A percentile compares a stretch with the other conserved stretches of the same genome.
Conservation (phyloP, 2,797 vertebrate species). For the Rhinogobio ventralis region DNA sequence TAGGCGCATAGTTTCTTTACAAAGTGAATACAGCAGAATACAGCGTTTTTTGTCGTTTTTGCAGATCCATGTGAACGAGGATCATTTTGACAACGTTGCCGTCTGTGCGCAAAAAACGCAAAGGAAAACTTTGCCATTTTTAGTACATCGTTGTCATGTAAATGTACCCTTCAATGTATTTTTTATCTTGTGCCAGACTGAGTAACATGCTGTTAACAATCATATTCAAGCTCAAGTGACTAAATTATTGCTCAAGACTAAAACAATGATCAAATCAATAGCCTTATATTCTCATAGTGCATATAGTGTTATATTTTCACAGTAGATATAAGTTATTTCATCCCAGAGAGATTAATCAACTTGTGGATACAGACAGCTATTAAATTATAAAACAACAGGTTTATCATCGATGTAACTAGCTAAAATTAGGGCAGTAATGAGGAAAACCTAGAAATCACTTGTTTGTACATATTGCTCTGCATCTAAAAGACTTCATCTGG, state of each 20-base stretch:
- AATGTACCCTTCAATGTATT: not conserved
- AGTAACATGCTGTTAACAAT: not conserved
- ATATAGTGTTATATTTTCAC: not conserved
- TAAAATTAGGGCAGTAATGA: not conserved
- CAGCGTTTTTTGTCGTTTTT: not conserved
- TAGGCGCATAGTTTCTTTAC: not conserved
- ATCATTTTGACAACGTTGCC: not conserved
- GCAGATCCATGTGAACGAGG: no score
- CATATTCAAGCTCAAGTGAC: not conserved
- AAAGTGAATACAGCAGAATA: not conserved
- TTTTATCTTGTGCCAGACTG: not conserved
- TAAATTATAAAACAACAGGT: not conserved
- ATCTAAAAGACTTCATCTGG: constrained; percentile 16
- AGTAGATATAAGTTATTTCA: not conserved
- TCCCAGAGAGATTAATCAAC: not conserved
- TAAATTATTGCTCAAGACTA: not conserved
- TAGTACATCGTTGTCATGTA: not conserved
- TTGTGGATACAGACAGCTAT: not conserved
- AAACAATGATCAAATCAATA: not conserved
- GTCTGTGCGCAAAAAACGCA: not conserved
- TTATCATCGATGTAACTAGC: not conserved
- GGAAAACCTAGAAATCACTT: constrained; percentile 1
- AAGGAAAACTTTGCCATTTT: not conserved
- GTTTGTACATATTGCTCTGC: not conserved
- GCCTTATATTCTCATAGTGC: not conserved